Evolutionary conservation across 2,888 invertebrate species (phyloP), one percentile per base, ranked within the genome.

Genomic region (Tholera decimalis): DNA sequence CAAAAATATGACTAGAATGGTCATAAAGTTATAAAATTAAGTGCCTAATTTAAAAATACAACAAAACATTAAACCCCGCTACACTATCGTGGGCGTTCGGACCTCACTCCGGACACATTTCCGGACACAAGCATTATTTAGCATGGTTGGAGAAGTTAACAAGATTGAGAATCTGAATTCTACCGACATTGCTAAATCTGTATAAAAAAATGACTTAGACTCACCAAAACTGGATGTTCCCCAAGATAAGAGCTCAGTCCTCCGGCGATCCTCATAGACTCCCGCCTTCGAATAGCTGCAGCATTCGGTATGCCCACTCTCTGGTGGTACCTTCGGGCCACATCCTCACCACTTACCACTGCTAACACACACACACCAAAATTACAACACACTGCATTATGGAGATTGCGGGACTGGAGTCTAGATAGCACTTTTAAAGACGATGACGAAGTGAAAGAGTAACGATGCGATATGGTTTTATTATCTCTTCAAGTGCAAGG

Each of bases 181-280:
- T n/a, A n/a, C n/a, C n/a, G n/a, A n/a, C n/a, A n/a, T n/a, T n/a
- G n/a, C n/a, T n/a, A n/a, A n/a, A n/a, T n/a, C n/a, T n/a, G n/a
- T n/a, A n/a, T n/a, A n/a, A n/a, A n/a, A n/a, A n/a, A n/a, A n/a
- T n/a, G n/a, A n/a, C 3, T 8, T 20, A 3, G 13, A 49, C 60
- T 63, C 33, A 77, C 78, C 39, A 68, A 26, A 39, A 47, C 73
- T 3, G 78, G 78, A 18, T 76, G 73, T 13, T 67, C 68, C 0
- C 60, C 63, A 24, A 43, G 22, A 4, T 37, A 64, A 0, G 76
- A 77, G 11, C 1, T 1, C 1, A 20, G 1, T 0, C 73, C 73
- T 0, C 62, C 68, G 0, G 55, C 28, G 0, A 76, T 13, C 15
- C 63, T 56, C 49, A 64, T 50, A 4, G 50, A 18, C 35, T 77